Evolutionary conservation across 2,888 invertebrate genomes (phyloP), one percentile per base, ranked within the genome.

Genomic region (Sialis lutaria): DNA sequence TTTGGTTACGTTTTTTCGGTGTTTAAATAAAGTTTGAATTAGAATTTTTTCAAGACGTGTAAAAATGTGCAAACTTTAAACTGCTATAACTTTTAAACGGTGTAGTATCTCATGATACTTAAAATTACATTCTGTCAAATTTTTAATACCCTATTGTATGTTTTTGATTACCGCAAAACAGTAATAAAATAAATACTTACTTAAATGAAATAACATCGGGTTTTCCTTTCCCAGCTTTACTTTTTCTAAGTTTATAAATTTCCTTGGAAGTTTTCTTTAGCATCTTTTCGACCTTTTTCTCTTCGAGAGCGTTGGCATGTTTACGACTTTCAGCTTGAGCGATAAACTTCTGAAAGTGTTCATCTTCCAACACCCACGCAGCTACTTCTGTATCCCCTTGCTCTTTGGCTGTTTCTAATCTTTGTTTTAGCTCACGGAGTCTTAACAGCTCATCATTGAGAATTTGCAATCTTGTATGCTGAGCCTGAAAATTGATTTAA

Each of bases 191-290:
- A 46, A 49, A 51, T 50, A 76, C 82, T 77, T 63, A 91, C 91
- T 87, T 89, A 69, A 92, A 93, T 43, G 91, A 89, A 57, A 90
- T 83, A 53, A 90, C 73, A 66, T 93, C 91, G 0, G 92, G 91
- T 61, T 88, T 86, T 52, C 89, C 82, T 57, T 85, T 84, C 43
- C 88, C 87, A 54, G 85, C 84, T 60, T 87, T 79, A 44, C 86
- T 87, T 64, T 88, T 85, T 54, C 92, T 70, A 51, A 95, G 70
- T 55, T 89, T 83, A 67, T 92, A 89, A 55, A 93, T 89, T 67
- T 95, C 93, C 59, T 88, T 77, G 49, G 88, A 88, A 8, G 91
- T 90, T 60, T 86, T 82, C 67, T 83, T 79, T 54, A 93, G 71
- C 64, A 92, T 76, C 56, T 86, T 82, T 63, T 86, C 78, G 54